phyloP scores from a whole-genome alignment of 2,797 vertebrate species.

The Lithobates pipiens region DNA sequence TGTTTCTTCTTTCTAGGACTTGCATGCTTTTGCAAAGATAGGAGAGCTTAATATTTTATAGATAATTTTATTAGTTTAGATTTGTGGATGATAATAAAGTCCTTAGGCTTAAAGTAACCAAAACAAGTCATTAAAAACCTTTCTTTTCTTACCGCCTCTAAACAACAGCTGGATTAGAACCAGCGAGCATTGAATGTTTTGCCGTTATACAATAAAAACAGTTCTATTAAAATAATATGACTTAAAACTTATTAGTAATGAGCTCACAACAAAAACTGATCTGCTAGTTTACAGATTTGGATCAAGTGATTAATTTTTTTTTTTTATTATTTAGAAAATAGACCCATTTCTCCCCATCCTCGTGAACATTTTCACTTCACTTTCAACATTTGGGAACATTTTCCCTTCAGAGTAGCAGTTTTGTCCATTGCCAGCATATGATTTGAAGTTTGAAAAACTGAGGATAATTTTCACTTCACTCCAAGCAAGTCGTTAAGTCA shows the following conservation, averaged over 20 bases:
- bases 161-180: slow-evolving; percentile 53
- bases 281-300: too few species aligned
- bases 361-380: too few species aligned
- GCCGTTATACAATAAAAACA: slow-evolving; percentile 53
- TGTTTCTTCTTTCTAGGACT: neutral
- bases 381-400: too few species aligned
- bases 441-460: too few species aligned
- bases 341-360: too few species aligned
- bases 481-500: too few species aligned
- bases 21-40: neutral
- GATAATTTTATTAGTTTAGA: slow-evolving; percentile 32
- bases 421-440: too few species aligned
- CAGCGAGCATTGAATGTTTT: slow-evolving; percentile 26
- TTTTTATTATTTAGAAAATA: too few species aligned
- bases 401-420: too few species aligned
- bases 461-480: too few species aligned
- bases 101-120: slow-evolving; percentile 31
- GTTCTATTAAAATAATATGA: slow-evolving; percentile 23
- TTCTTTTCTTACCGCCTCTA: slow-evolving; percentile 7
- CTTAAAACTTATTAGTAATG: neutral
- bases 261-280: too few species aligned
- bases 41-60: slow-evolving; percentile 24
- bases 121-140: slow-evolving; percentile 41
- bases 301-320: too few species aligned
- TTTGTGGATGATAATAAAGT: slow-evolving; percentile 3